Percentiles rank a stretch among this genome's conserved stretches.
These are phyloP conservation scores for Equus quagga DNA, from an alignment of 2,113 vertebrate species.

Conservation along the genomic window DNA sequence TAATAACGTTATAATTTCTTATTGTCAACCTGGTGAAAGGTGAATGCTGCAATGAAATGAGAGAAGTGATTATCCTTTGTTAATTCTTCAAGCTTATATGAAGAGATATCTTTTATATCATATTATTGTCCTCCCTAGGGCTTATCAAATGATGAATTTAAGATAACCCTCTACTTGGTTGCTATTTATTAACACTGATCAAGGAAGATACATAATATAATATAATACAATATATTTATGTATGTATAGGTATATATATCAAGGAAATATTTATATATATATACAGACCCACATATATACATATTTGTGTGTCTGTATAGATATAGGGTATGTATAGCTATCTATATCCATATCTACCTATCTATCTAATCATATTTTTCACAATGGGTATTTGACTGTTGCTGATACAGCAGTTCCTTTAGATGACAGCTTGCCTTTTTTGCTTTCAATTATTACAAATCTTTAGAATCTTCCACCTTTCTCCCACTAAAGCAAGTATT, in stretches of 20 bases:
- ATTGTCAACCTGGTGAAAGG: constrained; percentile 26
- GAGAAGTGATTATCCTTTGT: constrained; percentile 55
- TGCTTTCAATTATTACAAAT: constrained; percentile 16
- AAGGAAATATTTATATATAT: neutral
- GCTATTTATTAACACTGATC: neutral
- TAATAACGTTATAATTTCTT: neutral
- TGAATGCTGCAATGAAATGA: constrained; percentile 59
- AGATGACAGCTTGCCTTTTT: neutral
- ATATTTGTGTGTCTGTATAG: neutral
- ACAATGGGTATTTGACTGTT: neutral
- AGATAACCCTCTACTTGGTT: constrained; percentile 23
- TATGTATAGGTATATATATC: neutral
- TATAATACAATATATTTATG: neutral
- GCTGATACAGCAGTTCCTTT: neutral
- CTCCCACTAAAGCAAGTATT: neutral
- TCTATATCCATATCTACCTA: neutral
- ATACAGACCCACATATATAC: too few species aligned
- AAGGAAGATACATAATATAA: neutral
- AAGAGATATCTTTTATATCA: constrained; percentile 53
- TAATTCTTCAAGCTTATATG: constrained; percentile 65
- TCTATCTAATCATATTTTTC: neutral
- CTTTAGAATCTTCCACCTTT: neutral
- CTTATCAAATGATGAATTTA: constrained; percentile 66
- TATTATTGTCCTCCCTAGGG: neutral
- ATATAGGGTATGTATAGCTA: neutral